A percentile compares a stretch with the other conserved stretches of the same genome.
phyloP scores from a whole-genome alignment of 2,888 invertebrate species.

The Anthoptus insignis region DNA sequence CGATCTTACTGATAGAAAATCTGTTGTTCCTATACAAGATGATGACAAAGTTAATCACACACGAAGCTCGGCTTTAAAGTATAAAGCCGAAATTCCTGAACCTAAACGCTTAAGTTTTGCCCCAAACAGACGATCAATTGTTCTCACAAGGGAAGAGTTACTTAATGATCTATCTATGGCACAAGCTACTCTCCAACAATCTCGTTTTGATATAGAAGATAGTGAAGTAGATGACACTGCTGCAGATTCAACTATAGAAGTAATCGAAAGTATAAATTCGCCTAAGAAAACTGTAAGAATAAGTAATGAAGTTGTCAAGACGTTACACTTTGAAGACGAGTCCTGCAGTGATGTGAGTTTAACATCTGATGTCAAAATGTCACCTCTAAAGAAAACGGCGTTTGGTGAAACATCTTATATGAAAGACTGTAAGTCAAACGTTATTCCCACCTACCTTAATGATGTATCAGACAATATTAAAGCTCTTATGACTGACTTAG shows the following conservation, averaged over 20 bases:
- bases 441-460: constrained; percentile 69
- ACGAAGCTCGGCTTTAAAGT: constrained; percentile 47
- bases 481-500: constrained; percentile 72
- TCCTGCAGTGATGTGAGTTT: constrained; percentile 56
- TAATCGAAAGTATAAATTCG: constrained; percentile 35
- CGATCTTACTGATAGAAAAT: constrained; percentile 61
- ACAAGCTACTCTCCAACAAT: constrained; percentile 63
- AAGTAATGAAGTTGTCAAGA: constrained; percentile 72
- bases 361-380: constrained; percentile 49
- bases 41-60: constrained; percentile 40
- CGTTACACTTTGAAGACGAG: constrained; percentile 70
- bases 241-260: constrained; percentile 45
- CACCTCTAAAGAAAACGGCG: constrained; percentile 67
- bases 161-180: constrained; percentile 71
- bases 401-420: constrained; percentile 64
- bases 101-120: constrained; percentile 56
- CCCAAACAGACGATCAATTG: constrained; percentile 61
- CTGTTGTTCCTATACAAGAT: constrained; percentile 39
- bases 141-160: constrained; percentile 66
- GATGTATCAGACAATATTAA: constrained; percentile 71
- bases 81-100: constrained; percentile 46
- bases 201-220: constrained; percentile 59
- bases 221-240: constrained; percentile 56
- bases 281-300: constrained; percentile 52
- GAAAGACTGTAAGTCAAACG: constrained; percentile 62